These are phyloP conservation scores for Amitus sp. DNA, from an alignment of 2,888 invertebrate genomes.

Conservation along the genomic window DNA sequence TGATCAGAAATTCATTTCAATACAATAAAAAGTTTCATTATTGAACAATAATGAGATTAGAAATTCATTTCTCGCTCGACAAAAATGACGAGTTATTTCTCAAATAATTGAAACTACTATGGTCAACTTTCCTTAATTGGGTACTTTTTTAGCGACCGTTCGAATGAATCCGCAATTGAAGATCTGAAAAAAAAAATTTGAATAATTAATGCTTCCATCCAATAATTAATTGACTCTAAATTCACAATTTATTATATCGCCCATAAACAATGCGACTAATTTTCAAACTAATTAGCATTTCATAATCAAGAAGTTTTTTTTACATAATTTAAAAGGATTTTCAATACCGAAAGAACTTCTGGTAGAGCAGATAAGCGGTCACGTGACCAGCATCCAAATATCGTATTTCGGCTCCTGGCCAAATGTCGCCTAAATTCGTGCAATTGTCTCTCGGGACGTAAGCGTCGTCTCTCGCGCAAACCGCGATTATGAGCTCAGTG, in stretches of 20 bases:
- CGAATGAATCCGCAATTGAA: slow-evolving; percentile 81
- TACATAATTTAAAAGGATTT: neutral
- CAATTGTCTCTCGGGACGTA: slow-evolving; percentile 89
- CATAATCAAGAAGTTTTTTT: too few species aligned
- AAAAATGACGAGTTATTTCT: too few species aligned
- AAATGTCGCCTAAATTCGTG: slow-evolving; percentile 84
- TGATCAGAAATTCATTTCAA: neutral
- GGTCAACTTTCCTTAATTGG: slow-evolving; percentile 47
- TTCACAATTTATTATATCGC: too few species aligned
- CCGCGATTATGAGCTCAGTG: slow-evolving; percentile 88
- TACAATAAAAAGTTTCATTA: neutral
- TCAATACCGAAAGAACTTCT: slow-evolving; percentile 84
- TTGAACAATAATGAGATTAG: slow-evolving; percentile 31
- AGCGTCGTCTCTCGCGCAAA: slow-evolving; percentile 89
- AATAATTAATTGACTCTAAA: neutral
- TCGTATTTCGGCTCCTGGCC: slow-evolving; percentile 92
- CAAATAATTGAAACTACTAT: slow-evolving; percentile 21
- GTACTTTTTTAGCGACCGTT: slow-evolving; percentile 71
- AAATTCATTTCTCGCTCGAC: too few species aligned
- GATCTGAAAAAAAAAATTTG: slow-evolving; percentile 66
- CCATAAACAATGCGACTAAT: too few species aligned
- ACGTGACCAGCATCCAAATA: slow-evolving; percentile 92
- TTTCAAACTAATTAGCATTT: neutral
- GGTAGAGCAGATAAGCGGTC: slow-evolving; percentile 86
- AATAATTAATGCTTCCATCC: neutral